Evolutionary conservation across 2,113 vertebrate genomes (phyloP), one percentile per base, ranked within the genome.

Genomic region (Ageneiosus marmoratus): DNA sequence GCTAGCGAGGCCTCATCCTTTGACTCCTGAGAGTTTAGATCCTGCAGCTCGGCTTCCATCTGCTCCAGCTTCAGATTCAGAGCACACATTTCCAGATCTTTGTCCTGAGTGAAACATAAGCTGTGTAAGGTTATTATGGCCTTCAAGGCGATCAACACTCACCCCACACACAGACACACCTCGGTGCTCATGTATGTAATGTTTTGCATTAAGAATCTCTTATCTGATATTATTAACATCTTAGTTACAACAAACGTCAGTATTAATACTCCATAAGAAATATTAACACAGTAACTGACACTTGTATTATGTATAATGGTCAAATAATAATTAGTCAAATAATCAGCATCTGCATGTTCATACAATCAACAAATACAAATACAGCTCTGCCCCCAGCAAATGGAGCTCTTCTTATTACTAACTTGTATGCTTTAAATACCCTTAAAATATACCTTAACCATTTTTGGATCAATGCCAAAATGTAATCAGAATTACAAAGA

Each of bases 1-100:
- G 97, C 94, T 73, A 98, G 89, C 0, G 97, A 98, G 0, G 96
- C 97, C 53, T 99, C 98, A 0, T 99, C 98, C 90, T 98, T 98
- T 20, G 96, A 96, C 90, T 99, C 98, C 91, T 99, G 98, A 50
- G 95, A 98, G 88, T 97, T 97, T 79, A 98, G 94, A 89, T 99
- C 98, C 89, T 96, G 96, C 88, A 99, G 94, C 91, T 99, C 98
- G 0, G 94, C 95, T 77, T 98, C 98, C 91, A 99, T 92, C 0
- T 95, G 94, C 46, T 97, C 96, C 0, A 94, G 90, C 90, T 98
- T 98, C 90, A 98, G 93, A 0, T 95, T 95, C 84, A 96, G 90
- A 27, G 94, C 94, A 0, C 92, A 87, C 16, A 98, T 93, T 89
- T 98, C 96, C 6, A 95, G 91, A 88, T 99, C 97, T 86, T 96